Percentiles rank a stretch among this genome's conserved stretches.
phyloP scores from a whole-genome alignment of 2,888 invertebrate species.

The Trichogramma evanescens region DNA sequence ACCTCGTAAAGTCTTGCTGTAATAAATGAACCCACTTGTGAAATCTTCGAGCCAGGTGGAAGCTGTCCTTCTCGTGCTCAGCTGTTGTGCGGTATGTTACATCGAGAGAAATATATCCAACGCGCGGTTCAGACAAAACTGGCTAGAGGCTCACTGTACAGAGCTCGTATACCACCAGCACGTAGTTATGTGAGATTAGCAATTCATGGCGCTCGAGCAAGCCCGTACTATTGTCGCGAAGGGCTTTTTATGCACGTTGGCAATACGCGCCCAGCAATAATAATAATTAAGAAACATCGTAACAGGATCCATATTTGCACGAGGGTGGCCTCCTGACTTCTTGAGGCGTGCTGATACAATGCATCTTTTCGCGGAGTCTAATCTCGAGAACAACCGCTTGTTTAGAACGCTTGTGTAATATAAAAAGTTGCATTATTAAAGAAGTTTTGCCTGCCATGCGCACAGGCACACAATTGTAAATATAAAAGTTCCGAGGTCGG shows the following conservation, averaged over 20 bases:
- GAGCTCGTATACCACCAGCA: constrained; percentile 17
- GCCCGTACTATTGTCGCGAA: constrained; percentile 41
- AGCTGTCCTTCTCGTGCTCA: no score
- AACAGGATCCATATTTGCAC: constrained; percentile 39
- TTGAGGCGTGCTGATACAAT: not conserved
- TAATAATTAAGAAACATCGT: constrained; percentile 48
- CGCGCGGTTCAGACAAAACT: no score
- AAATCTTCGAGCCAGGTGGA: no score
- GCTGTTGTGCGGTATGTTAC: no score
- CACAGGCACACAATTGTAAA: not conserved
- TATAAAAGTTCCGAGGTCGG: not conserved
- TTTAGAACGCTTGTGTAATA: constrained; percentile 48
- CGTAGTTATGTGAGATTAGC: constrained; percentile 41
- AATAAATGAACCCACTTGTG: no score
- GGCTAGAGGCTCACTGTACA: not conserved
- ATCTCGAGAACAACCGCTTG: constrained; percentile 42
- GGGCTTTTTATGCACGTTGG: constrained; percentile 34
- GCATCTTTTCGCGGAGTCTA: constrained; percentile 33
- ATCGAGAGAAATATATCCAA: no score
- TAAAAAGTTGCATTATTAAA: constrained; percentile 51
- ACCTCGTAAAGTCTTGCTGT: no score
- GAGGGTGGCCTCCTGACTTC: constrained; percentile 19
- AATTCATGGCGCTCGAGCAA: constrained; percentile 43
- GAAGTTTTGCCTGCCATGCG: constrained; percentile 34
- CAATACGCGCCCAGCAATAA: constrained; percentile 43